Evolutionary conservation across 2,888 invertebrate species (phyloP).

Genomic region (Serripes groenlandicus): DNA sequence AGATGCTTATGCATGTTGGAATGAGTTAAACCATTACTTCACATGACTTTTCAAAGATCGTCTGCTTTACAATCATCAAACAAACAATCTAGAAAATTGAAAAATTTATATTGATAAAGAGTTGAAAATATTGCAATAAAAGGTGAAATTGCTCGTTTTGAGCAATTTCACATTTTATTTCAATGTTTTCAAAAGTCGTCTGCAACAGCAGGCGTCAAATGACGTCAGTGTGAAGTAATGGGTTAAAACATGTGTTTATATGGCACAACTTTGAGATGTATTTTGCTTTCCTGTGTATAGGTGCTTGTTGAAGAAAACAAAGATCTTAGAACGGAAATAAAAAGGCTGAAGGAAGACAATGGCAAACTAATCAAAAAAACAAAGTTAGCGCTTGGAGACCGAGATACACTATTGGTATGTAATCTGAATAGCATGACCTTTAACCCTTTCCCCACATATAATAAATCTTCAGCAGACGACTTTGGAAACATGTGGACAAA

Average conservation of each 20-base stretch:
- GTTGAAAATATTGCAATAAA: neutral
- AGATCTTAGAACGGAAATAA: slow-evolving; percentile 73
- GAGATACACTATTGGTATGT: slow-evolving; percentile 75
- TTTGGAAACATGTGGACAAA: too few species aligned
- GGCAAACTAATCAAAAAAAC: slow-evolving; percentile 74
- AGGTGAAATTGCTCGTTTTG: neutral
- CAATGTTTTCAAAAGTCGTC: neutral
- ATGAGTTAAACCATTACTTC: neutral
- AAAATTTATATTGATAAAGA: neutral
- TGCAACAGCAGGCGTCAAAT: neutral
- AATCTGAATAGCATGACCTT: too few species aligned
- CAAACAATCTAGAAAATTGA: too few species aligned
- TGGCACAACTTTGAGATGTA: neutral
- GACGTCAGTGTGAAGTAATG: neutral
- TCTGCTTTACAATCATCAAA: too few species aligned
- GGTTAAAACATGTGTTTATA: neutral
- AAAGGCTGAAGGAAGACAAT: slow-evolving; percentile 78
- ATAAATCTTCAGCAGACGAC: too few species aligned
- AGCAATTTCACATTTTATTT: neutral
- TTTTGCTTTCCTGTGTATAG: slow-evolving; percentile 59
- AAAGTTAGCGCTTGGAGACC: slow-evolving; percentile 74
- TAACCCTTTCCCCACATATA: too few species aligned
- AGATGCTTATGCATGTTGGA: too few species aligned
- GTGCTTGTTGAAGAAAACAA: slow-evolving; percentile 76
- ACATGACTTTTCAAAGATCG: too few species aligned